These are phyloP conservation scores for Drosophila recens DNA, from an alignment of 2,888 invertebrate species.

Conservation along the genomic window DNA sequence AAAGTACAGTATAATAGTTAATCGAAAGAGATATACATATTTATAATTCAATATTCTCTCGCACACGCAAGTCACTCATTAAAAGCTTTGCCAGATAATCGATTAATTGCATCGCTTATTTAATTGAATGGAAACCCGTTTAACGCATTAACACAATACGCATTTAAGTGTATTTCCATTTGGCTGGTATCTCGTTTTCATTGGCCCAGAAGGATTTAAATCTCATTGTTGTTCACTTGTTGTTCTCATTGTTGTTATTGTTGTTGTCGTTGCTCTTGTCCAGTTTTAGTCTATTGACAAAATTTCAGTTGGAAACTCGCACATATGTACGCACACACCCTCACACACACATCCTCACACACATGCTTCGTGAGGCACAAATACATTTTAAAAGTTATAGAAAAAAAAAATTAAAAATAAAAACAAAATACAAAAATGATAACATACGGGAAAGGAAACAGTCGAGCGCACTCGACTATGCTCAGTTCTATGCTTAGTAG, in stretches of 20 bases:
- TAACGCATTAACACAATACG: slow-evolving; percentile 27
- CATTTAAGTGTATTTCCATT: slow-evolving; percentile 8
- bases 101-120: slow-evolving; percentile 30
- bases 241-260: background rate
- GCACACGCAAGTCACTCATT: slow-evolving; percentile 4
- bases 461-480: no score
- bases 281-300: slow-evolving; percentile 15
- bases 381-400: slow-evolving; percentile 63
- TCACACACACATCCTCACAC: slow-evolving; percentile 5
- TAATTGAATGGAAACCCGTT: slow-evolving; percentile 12
- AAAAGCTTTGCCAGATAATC: slow-evolving; percentile 13
- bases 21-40: background rate
- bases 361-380: slow-evolving; percentile 41
- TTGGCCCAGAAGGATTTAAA: slow-evolving; percentile 2
- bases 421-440: background rate
- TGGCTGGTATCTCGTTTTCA: slow-evolving; percentile 7
- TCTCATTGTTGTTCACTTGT: background rate
- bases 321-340: background rate
- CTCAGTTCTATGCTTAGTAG: no score
- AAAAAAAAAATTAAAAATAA: slow-evolving; percentile 26
- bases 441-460: no score
- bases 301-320: slow-evolving; percentile 22
- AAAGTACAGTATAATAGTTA: no score
- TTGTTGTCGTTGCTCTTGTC: background rate
- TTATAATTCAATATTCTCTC: background rate